Conservation (phyloP, 2,888 invertebrate species). For the Lasioglossum calceatum region DNA sequence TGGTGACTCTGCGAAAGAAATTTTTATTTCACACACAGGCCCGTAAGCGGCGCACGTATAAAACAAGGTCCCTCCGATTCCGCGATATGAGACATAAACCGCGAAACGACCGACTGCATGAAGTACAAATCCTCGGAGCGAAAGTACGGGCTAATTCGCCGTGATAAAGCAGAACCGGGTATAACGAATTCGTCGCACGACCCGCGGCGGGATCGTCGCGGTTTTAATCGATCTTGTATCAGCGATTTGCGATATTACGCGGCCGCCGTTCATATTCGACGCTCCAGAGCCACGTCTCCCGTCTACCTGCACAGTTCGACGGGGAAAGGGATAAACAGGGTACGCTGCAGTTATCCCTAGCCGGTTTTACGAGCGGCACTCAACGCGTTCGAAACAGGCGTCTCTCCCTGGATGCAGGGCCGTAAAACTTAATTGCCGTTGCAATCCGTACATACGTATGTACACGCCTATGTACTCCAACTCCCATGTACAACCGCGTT, state of each 20-base stretch:
- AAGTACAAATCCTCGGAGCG: background rate
- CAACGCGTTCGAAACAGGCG: slow-evolving; percentile 79
- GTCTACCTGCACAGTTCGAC: slow-evolving; percentile 42
- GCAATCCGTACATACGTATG: slow-evolving; percentile 75
- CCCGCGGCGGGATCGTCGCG: slow-evolving; percentile 25
- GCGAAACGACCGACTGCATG: background rate
- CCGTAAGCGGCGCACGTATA: too few species aligned
- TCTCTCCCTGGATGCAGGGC: slow-evolving; percentile 76
- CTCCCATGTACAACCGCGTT: slow-evolving; percentile 24
- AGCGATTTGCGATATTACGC: slow-evolving; percentile 36
- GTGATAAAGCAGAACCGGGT: background rate
- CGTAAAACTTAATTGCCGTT: slow-evolving; percentile 83
- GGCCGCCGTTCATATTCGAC: slow-evolving; percentile 27
- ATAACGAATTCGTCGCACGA: slow-evolving; percentile 36
- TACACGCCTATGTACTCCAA: slow-evolving; percentile 21
- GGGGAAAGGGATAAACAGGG: slow-evolving; percentile 66
- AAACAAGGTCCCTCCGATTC: background rate
- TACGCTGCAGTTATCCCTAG: slow-evolving; percentile 65
- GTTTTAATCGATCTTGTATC: slow-evolving; percentile 55
- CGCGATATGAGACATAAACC: background rate
- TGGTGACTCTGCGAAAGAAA: too few species aligned
- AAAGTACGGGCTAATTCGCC: slow-evolving; percentile 5
- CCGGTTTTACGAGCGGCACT: slow-evolving; percentile 77
- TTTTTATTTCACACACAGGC: too few species aligned
- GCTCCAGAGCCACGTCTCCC: slow-evolving; percentile 33